phyloP scores from a whole-genome alignment of 2,797 vertebrate genomes.

The Arrhamphus sclerolepis region DNA sequence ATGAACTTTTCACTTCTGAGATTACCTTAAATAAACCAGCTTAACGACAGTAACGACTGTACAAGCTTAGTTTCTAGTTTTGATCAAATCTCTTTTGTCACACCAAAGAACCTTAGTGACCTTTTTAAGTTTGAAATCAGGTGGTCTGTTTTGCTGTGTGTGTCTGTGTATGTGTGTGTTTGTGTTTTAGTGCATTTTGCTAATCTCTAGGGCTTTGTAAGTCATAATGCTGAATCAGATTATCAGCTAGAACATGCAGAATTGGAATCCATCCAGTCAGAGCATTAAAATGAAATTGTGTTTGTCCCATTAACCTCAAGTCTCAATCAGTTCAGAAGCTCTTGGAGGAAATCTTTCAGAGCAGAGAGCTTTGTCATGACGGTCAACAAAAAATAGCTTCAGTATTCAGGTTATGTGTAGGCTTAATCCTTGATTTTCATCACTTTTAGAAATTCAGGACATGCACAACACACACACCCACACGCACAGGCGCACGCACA shows the following conservation, averaged over 20 bases:
- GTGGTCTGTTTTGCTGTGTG: neutral
- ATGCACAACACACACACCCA: too few species aligned
- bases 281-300: constrained; percentile 53
- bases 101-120: too few species aligned
- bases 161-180: neutral
- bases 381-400: constrained; percentile 5
- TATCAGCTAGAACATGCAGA: constrained; percentile 55
- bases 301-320: constrained; percentile 44
- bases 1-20: too few species aligned
- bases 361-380: neutral
- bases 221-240: constrained; percentile 63
- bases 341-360: constrained; percentile 25
- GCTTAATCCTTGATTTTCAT: constrained; percentile 13
- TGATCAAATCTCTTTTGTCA: too few species aligned
- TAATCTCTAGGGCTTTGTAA: constrained; percentile 69
- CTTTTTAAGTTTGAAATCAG: neutral
- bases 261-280: constrained; percentile 52
- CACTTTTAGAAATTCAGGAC: too few species aligned
- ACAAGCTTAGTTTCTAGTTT: too few species aligned
- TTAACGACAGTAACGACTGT: too few species aligned
- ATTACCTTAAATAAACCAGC: too few species aligned
- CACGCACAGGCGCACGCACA: too few species aligned
- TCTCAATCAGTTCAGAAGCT: constrained; percentile 34
- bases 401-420: constrained; percentile 7
- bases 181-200: constrained; percentile 47